phyloP scores from a whole-genome alignment of 1,140 invertebrate genomes.

The Streblospio benedicti region DNA sequence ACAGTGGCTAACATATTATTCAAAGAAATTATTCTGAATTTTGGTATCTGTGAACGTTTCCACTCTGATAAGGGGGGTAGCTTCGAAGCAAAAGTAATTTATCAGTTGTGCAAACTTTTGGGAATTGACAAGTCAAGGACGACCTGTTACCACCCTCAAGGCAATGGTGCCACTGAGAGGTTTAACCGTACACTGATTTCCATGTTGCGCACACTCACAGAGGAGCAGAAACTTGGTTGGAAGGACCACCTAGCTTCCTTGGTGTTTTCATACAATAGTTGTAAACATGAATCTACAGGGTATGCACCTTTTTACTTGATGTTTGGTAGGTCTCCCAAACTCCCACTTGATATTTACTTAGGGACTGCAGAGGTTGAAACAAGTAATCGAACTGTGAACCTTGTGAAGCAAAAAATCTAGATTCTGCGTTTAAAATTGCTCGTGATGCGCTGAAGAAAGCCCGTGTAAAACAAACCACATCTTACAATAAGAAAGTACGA shows the following conservation, averaged over 20 bases:
- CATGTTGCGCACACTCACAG: background rate
- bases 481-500: background rate
- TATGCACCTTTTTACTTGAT: constrained; percentile 26
- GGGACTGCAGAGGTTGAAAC: background rate
- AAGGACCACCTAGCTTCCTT: constrained; percentile 7
- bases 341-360: constrained; percentile 20
- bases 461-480: background rate
- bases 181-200: constrained; percentile 20
- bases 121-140: constrained; percentile 3
- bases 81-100: background rate
- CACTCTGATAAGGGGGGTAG: background rate
- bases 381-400: background rate
- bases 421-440: background rate
- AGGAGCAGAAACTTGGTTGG: constrained; percentile 11
- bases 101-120: background rate
- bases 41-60: constrained; percentile 35
- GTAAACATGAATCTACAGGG: constrained; percentile 21
- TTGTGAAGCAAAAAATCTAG: background rate
- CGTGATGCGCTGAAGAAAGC: background rate
- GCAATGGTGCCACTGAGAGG: constrained; percentile 1
- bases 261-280: constrained; percentile 20
- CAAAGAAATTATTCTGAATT: constrained; percentile 33
- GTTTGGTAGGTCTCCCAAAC: constrained; percentile 24
- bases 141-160: background rate
- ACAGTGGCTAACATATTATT: constrained; percentile 38